Conservation (phyloP, 2,113 vertebrate genomes). For the Eonycteris spelaea region DNA sequence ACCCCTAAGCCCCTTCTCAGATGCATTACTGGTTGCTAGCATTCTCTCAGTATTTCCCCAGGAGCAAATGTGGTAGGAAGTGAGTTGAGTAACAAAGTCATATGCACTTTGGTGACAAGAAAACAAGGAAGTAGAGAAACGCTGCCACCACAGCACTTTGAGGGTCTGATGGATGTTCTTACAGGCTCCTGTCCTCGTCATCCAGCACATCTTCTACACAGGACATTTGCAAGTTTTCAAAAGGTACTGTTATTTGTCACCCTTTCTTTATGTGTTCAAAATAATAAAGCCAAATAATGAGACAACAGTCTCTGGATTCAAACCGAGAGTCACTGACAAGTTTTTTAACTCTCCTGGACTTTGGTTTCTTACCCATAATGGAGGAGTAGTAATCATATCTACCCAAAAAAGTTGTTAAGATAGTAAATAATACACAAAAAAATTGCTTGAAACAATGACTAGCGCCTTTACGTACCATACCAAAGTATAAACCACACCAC, state of each 20-base stretch:
- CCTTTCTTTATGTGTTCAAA: neutral
- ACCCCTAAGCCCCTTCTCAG: neutral
- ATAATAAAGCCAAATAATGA: neutral
- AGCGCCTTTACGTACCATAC: neutral
- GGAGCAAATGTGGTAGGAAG: neutral
- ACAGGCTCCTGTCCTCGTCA: neutral
- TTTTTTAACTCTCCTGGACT: neutral
- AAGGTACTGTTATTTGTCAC: neutral
- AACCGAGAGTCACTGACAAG: neutral
- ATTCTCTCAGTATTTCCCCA: neutral
- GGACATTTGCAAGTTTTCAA: neutral
- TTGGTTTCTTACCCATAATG: neutral
- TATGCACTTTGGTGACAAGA: neutral
- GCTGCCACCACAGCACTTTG: neutral
- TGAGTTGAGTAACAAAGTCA: neutral
- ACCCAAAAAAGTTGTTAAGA: neutral
- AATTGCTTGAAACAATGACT: neutral
- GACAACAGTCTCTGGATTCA: neutral
- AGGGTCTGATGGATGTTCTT: neutral
- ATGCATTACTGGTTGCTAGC: neutral
- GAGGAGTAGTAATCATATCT: neutral
- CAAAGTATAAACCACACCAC: neutral
- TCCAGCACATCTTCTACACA: neutral
- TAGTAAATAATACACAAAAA: neutral
- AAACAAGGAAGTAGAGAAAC: neutral